Evolutionary conservation across 2,888 invertebrate species (phyloP).

Genomic region (Neoaliturus tenellus): DNA sequence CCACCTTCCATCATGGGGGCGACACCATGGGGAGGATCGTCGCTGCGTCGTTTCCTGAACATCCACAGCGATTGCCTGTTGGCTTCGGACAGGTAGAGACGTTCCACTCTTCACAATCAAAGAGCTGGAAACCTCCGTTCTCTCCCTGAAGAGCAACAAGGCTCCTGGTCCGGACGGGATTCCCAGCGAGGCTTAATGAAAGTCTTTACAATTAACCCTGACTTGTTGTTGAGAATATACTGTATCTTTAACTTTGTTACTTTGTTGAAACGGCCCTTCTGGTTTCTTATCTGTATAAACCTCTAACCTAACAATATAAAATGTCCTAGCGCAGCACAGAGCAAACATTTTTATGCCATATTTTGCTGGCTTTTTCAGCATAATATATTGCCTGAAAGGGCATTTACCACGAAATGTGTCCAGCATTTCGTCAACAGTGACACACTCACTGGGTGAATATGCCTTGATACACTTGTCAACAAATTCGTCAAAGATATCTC

Average conservation of each 20-base stretch:
- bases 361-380: constrained; percentile 13
- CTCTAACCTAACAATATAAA: constrained; percentile 29
- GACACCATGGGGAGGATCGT: too few species aligned
- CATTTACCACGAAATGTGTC: constrained; percentile 44
- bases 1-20: too few species aligned
- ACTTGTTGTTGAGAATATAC: too few species aligned
- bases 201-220: too few species aligned
- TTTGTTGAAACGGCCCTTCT: neutral
- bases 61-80: too few species aligned
- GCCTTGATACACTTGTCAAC: constrained; percentile 26
- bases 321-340: neutral
- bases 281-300: neutral
- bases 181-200: too few species aligned
- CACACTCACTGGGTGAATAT: constrained; percentile 42
- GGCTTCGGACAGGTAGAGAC: too few species aligned
- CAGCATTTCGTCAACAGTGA: constrained; percentile 41
- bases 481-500: constrained; percentile 25
- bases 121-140: too few species aligned
- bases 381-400: constrained; percentile 7
- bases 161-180: too few species aligned
- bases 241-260: neutral
- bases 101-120: too few species aligned
- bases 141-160: too few species aligned
- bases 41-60: too few species aligned
- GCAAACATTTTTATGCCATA: constrained; percentile 40